These are phyloP conservation scores for Phrynocephalus vlangalii DNA, from an alignment of 2,797 vertebrate genomes.

Conservation along the genomic window DNA sequence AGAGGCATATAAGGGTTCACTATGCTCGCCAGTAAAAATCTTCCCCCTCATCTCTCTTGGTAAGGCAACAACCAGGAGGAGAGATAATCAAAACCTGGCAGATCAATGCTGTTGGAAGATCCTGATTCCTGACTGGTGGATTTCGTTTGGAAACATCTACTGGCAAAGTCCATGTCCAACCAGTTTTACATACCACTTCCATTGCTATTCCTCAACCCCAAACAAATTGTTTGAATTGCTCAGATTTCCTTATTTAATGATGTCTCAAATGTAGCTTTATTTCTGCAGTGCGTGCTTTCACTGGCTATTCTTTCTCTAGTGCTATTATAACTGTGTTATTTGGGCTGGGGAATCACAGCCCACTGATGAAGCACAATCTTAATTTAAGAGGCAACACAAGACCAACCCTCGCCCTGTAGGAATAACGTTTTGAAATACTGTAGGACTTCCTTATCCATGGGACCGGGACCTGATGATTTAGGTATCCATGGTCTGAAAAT, in stretches of 20 bases:
- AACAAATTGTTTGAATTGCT: background rate
- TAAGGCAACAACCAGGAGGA: background rate
- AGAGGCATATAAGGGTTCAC: constrained; percentile 8
- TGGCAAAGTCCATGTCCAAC: background rate
- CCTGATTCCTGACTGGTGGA: too few species aligned
- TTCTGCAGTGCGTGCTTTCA: background rate
- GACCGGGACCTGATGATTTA: too few species aligned
- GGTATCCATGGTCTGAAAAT: too few species aligned
- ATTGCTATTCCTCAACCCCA: background rate
- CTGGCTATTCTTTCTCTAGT: background rate
- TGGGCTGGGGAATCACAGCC: background rate
- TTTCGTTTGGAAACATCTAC: background rate
- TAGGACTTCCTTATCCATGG: too few species aligned
- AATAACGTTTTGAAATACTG: too few species aligned
- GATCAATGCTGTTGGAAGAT: background rate
- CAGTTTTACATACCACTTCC: background rate
- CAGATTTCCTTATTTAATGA: background rate
- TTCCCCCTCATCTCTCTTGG: background rate
- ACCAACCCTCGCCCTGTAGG: too few species aligned
- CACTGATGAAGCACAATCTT: background rate
- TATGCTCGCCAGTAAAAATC: background rate
- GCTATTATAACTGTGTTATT: background rate
- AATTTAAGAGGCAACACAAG: too few species aligned
- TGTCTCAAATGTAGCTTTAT: background rate
- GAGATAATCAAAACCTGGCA: background rate